phyloP scores from a whole-genome alignment of 2,113 vertebrate species.

The Antennarius striatus region DNA sequence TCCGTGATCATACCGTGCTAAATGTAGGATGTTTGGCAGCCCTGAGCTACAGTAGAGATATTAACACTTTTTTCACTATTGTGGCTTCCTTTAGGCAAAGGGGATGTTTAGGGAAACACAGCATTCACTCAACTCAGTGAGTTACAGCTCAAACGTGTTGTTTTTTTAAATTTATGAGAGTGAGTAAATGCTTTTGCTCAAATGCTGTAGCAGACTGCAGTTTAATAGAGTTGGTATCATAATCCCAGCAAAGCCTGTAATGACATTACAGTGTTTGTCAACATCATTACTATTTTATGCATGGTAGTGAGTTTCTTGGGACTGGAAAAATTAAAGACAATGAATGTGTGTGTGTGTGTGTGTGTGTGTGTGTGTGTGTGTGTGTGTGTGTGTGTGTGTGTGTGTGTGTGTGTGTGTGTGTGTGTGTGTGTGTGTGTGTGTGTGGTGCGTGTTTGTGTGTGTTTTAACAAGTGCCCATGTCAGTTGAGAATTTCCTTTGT shows the following conservation, averaged over 20 bases:
- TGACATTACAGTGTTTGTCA: background rate
- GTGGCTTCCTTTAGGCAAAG: slow-evolving; percentile 29
- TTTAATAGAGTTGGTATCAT: slow-evolving; percentile 26
- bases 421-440: too few species aligned
- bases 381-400: too few species aligned
- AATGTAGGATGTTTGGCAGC: too few species aligned
- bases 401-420: slow-evolving; percentile 13
- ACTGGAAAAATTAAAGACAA: slow-evolving; percentile 52
- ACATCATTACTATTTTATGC: slow-evolving; percentile 16
- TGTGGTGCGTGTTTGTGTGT: slow-evolving; percentile 14
- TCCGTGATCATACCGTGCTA: too few species aligned
- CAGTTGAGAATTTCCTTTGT: slow-evolving; percentile 64
- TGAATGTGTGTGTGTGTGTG: background rate
- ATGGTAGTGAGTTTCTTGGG: slow-evolving; percentile 17
- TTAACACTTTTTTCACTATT: slow-evolving; percentile 12
- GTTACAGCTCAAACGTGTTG: slow-evolving; percentile 30
- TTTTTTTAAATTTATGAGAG: slow-evolving; percentile 3
- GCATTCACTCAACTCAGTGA: slow-evolving; percentile 14
- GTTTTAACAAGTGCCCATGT: slow-evolving; percentile 46
- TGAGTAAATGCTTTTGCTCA: slow-evolving; percentile 18
- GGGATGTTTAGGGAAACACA: slow-evolving; percentile 53
- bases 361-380: slow-evolving; percentile 15
- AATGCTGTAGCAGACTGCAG: slow-evolving; percentile 7
- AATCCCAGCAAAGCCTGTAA: slow-evolving; percentile 12
- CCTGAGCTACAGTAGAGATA: too few species aligned